Evolutionary conservation across 2,888 invertebrate genomes (phyloP), one percentile per base, ranked within the genome.

Genomic region (Tachina grossa): DNA sequence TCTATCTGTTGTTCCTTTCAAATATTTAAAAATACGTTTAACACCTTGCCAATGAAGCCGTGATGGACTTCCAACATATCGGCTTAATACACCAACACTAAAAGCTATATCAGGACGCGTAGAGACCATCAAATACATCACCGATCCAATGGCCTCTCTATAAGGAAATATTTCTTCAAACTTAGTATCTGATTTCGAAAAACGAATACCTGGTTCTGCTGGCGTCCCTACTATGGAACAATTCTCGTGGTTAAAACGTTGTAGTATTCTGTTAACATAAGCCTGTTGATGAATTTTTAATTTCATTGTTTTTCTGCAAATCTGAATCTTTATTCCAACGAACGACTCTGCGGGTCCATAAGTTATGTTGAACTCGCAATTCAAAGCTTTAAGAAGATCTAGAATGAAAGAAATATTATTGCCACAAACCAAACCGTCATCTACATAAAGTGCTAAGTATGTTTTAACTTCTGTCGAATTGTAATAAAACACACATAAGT

Each of bases 371-470:
- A n/a, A n/a, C n/a, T n/a, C n/a, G n/a, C n/a, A n/a, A n/a, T n/a
- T n/a, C n/a, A n/a, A n/a, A n/a, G n/a, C n/a, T n/a, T n/a, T n/a
- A n/a, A n/a, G n/a, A n/a, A n/a, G n/a, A n/a, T n/a, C n/a, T n/a
- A n/a, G n/a, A n/a, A n/a, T n/a, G n/a, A n/a, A n/a, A n/a, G n/a
- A n/a, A n/a, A n/a, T n/a, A n/a, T n/a, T n/a, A n/a, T n/a, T n/a
- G n/a, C n/a, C n/a, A 43, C 82, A 87, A 2, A 89, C 72, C 31
- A 89, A 71, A 9, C 88, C 88, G 76, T 89, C 88, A 65, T 89
- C 89, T 11, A 89, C 88, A 87, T 88, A 89, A 4, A 89, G 72
- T 10, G 87, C 88, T 9, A 89, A 45, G 16, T 88, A 87, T 39
- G 87, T 77, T 16, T 9, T 43, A 14, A 49, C 14, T 47, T 72